phyloP scores from a whole-genome alignment of 2,113 vertebrate species.

The Serinus canaria region DNA sequence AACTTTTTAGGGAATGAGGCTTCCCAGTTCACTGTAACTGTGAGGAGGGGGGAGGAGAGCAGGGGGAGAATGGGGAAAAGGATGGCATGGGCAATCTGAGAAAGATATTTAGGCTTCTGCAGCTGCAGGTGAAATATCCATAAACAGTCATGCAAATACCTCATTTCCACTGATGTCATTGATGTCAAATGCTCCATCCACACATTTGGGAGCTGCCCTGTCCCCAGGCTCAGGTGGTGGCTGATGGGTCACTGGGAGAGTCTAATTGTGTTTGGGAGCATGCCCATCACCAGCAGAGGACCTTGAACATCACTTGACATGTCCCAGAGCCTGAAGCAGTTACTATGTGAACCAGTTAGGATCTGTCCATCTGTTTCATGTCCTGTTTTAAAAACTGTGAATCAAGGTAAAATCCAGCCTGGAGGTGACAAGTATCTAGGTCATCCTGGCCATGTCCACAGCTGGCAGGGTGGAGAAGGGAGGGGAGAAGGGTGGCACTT shows the following conservation, averaged over 20 bases:
- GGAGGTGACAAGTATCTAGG: constrained; percentile 8
- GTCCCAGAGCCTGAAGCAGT: neutral
- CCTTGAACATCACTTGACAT: neutral
- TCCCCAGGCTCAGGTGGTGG: neutral
- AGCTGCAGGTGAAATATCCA: neutral
- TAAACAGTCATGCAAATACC: neutral
- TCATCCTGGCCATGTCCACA: constrained; percentile 21
- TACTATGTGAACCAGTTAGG: neutral
- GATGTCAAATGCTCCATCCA: neutral
- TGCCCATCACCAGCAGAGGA: neutral
- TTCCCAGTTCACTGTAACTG: neutral
- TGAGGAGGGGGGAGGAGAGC: too few species aligned
- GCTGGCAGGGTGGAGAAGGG: neutral
- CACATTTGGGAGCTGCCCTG: neutral
- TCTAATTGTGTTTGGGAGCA: neutral
- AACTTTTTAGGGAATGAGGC: neutral
- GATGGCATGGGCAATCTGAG: neutral
- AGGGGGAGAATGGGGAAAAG: too few species aligned
- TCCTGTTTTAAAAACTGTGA: neutral
- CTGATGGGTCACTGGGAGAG: neutral
- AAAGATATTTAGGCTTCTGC: neutral
- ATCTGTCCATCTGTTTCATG: constrained; percentile 2
- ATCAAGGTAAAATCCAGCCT: constrained; percentile 37
- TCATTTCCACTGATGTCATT: neutral
- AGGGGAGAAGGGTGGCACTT: neutral